These are phyloP conservation scores for Mastomys natalensis DNA, from an alignment of 2,113 vertebrate species.

Conservation along the genomic window DNA sequence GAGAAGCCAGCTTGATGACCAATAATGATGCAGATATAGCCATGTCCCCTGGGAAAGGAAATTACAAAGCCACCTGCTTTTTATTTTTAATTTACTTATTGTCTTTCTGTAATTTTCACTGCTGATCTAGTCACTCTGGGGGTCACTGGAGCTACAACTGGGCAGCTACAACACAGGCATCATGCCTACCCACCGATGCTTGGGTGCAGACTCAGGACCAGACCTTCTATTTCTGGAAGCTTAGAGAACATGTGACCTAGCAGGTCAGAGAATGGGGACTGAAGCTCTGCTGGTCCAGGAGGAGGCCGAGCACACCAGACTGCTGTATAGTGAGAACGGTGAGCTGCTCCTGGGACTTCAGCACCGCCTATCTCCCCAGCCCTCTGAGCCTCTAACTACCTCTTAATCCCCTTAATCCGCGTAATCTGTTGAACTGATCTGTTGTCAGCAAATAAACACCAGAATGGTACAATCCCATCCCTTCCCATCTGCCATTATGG, in stretches of 20 bases:
- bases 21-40: not conserved
- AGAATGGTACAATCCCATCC: not conserved
- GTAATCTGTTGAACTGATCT: not conserved
- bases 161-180: not conserved
- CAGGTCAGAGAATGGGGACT: fast-evolving
- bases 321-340: no score
- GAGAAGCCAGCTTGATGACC: not conserved
- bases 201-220: no score
- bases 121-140: not conserved
- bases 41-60: not conserved
- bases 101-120: not conserved
- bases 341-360: not conserved
- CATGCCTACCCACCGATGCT: not conserved
- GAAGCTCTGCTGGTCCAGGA: not conserved
- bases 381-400: not conserved
- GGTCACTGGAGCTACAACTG: not conserved
- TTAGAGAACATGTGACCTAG: not conserved
- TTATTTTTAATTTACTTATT: not conserved
- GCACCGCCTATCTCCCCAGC: not conserved
- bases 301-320: fast-evolving
- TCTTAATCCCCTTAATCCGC: not conserved
- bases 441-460: not conserved
- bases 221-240: not conserved
- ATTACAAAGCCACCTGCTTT: not conserved
- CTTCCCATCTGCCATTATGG: not conserved